These are phyloP conservation scores for Octomys mimax DNA, from an alignment of 2,797 vertebrate species.

Conservation along the genomic window DNA sequence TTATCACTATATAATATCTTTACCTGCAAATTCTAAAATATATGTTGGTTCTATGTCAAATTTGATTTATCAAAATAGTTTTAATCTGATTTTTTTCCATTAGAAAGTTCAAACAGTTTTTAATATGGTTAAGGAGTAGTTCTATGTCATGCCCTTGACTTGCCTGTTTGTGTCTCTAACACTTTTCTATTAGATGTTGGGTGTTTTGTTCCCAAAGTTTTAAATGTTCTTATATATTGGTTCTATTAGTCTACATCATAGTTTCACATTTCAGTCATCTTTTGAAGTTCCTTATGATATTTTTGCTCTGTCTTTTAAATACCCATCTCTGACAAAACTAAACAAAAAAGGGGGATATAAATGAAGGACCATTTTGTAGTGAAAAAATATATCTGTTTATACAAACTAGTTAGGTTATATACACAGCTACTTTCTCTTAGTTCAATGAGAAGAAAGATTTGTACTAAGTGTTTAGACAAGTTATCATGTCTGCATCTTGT, in stretches of 20 bases:
- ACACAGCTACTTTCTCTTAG: no score
- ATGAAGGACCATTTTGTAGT: no score
- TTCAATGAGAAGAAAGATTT: no score
- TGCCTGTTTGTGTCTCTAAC: neutral
- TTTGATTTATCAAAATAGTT: neutral
- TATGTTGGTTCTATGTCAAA: neutral
- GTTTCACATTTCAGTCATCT: neutral
- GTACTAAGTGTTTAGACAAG: no score
- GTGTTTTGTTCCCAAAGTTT: neutral
- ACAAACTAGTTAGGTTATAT: no score
- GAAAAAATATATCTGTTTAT: no score
- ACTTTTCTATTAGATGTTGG: neutral
- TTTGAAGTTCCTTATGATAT: neutral
- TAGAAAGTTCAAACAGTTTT: neutral
- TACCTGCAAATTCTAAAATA: neutral
- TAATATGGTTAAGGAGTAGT: neutral
- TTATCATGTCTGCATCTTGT: no score
- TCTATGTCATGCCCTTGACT: neutral
- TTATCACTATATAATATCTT: neutral
- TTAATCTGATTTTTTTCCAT: slow-evolving; percentile 12
- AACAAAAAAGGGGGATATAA: no score
- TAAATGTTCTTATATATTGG: neutral
- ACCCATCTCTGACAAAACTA: no score
- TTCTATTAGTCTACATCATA: neutral
- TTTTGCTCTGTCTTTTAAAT: neutral